Base-by-base conservation (phyloP, 2,888 invertebrate genomes). In the Timandra comae region DNA sequence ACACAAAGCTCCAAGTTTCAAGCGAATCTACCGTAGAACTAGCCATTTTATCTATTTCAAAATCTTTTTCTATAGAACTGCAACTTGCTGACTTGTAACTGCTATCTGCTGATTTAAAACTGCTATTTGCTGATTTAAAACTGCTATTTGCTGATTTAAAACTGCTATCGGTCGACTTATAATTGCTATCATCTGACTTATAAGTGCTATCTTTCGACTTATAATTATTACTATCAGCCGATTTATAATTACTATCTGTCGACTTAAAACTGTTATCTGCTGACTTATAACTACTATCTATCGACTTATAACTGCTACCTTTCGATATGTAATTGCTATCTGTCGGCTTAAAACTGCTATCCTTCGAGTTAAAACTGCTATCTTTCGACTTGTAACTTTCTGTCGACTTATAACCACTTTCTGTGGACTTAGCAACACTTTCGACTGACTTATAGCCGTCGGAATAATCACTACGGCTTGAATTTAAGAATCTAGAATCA, bases 1-100 rank as follows among this genome's bases (percentile, higher is more conserved):
- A 36, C 1, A 86, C 78, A 44, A 84, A 82, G 30, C 72, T 80
- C 84, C 85, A 86, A 0, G 74, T 78, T 23, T 85, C 84, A 32
- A 85, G 43, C 0, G 84, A 84, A 25, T 78, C 72, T 0, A 72
- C 59, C 0, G 75, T 84, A 0, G 69, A 57, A 35, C 64, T 75
- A 0, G 75, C 49, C 58, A 84, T 64, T 13, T 63, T 62, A 7
- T 63, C 12, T 2, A 47, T 56, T 3, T 63, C 63, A 5, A 64
- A 23, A 2, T 76, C 74, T 19, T 71, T 78, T 8, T 77, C 76
- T 10, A 65, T 45, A 0, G 76, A 73, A 24, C 10, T 10, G 3
- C 24, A 3, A 4, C 7, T 10, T 6, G 11, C 9, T 23, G 41
- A 23, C 33, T 52, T 48, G 8, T 38, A 43, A 34, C 28, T 27